Percentiles rank a stretch among this genome's conserved stretches.
Conservation (phyloP, 2,888 invertebrate genomes). For the Heteromurus nitidus region DNA sequence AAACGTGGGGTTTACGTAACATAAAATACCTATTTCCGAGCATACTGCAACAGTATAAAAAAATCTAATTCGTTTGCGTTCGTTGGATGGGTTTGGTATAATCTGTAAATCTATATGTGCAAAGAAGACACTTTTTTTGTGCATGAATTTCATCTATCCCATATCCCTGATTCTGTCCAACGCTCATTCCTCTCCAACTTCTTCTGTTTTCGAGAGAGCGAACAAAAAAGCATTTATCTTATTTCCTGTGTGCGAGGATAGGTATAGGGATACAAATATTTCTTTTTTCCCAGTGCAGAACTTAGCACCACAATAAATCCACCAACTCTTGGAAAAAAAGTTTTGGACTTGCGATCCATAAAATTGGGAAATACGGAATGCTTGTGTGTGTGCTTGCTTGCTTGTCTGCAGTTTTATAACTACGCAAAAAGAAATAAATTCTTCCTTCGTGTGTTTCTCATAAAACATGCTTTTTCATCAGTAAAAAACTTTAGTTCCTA, state of each 20-base stretch:
- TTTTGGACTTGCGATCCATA: conserved; percentile 45
- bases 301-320: conserved; percentile 48
- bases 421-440: conserved; percentile 49
- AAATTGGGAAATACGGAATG: conserved; percentile 15
- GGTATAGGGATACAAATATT: not conserved
- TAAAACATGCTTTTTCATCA: conserved; percentile 50
- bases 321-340: conserved; percentile 42
- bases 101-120: not conserved
- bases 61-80: too few relatives aligned
- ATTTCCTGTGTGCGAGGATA: not conserved
- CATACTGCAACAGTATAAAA: too few relatives aligned
- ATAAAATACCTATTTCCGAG: not conserved
- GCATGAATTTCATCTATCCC: too few relatives aligned
- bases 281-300: conserved; percentile 10
- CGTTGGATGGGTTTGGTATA: conserved; percentile 2
- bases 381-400: not conserved
- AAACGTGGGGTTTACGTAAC: not conserved
- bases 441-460: conserved; percentile 44
- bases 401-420: conserved; percentile 37
- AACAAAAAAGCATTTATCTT: conserved; percentile 2
- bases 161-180: too few relatives aligned
- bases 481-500: conserved; percentile 22
- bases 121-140: not conserved
- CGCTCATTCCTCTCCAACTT: not conserved
- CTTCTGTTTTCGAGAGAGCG: not conserved